Evolutionary conservation across 2,888 invertebrate species (phyloP).

Genomic region (Tetragnatha montana): DNA sequence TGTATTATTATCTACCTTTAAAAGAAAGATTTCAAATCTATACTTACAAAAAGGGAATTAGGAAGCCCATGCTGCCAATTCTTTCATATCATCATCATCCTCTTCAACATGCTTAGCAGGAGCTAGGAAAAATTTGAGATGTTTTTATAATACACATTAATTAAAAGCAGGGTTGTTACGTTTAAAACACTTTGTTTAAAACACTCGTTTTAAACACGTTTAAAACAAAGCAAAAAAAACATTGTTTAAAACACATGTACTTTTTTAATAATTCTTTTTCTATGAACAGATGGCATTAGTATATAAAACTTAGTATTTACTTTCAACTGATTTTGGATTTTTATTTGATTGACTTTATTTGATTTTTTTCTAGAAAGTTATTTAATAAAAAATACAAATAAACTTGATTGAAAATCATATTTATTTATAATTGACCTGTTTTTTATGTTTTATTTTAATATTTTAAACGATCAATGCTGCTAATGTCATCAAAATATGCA

Average conservation of each 20-base stretch:
- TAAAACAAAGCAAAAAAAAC: neutral
- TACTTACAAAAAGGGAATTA: constrained; percentile 37
- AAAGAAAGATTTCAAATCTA: neutral
- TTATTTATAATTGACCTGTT: too few species aligned
- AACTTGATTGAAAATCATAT: too few species aligned
- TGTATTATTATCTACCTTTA: neutral
- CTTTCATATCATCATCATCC: constrained; percentile 85
- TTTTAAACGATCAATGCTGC: too few species aligned
- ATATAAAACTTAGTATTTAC: too few species aligned
- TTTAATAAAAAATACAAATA: too few species aligned
- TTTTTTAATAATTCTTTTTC: too few species aligned
- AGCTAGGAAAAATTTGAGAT: constrained; percentile 50
- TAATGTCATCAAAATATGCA: too few species aligned
- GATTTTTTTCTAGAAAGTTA: too few species aligned
- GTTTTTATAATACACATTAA: neutral
- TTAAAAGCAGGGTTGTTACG: neutral
- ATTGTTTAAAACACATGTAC: neutral
- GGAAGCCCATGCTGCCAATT: constrained; percentile 83
- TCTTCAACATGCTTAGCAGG: constrained; percentile 76
- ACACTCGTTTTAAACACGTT: neutral
- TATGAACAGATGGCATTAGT: too few species aligned
- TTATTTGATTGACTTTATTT: too few species aligned
- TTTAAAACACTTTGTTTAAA: neutral
- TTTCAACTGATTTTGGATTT: too few species aligned
- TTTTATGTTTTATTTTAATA: too few species aligned